Evolutionary conservation across 1,140 invertebrate genomes (phyloP), one percentile per base, ranked within the genome.

Genomic region (Dolichoris vasculosae): DNA sequence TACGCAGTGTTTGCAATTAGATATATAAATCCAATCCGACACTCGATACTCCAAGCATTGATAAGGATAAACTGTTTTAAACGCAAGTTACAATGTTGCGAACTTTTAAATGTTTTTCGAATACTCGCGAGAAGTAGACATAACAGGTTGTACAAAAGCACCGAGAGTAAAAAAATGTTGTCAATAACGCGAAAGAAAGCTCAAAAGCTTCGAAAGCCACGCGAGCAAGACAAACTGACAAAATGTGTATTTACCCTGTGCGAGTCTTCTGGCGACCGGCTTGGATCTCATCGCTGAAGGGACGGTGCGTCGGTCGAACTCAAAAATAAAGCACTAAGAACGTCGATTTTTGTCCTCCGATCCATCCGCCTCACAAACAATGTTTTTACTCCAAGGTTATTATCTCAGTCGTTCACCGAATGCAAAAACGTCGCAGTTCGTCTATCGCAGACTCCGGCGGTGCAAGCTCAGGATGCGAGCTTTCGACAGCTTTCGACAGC

Each of bases 221-320:
- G 17, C 48, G 48, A 51, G 48, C 48, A 17, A 51, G 17, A 9
- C 3, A 51, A 35, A 51, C 30, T 1, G 55, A 43, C 1, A 63
- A n/a, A 35, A 11, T 40, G 63, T 0, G 20, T 82, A 83, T 91
- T 93, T 89, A 94, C 93, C 93, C 91, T 93, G 93, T 91, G 93
- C 91, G 83, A 93, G 90, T 91, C 91, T 92, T 79, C 93, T 91
- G 86, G 93, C 93, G 83, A 94, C 92, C 87, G 93, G 90, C 88
- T 94, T 94, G 86, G 92, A 93, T 92, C 92, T 94, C 93, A 94
- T 93, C 89, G 91, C 92, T 91, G 91, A 89, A 38, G 64, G 81
- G 79, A 48, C 59, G 80, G 4, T 46, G 87, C 86, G 86, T 77
- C 88, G 88, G 82, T 79, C 35, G 78, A 89, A 89, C 86, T 90